Percentiles rank a stretch among this genome's conserved stretches.
Conservation (phyloP, 1,140 invertebrate genomes). For the Geopemphigus sp. region DNA sequence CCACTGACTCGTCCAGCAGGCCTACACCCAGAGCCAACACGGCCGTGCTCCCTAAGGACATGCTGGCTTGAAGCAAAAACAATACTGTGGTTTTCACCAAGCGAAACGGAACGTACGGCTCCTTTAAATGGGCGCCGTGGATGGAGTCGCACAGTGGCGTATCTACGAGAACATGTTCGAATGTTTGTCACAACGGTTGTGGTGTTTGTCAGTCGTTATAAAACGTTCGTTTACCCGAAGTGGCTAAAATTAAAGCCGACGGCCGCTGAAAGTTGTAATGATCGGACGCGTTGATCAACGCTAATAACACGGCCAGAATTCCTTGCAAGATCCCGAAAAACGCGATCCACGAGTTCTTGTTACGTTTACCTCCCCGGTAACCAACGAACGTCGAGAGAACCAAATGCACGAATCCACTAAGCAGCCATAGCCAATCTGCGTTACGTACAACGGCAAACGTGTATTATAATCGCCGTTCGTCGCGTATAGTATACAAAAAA, state of each 20-base stretch:
- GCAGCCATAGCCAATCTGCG: conserved; percentile 50
- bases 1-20: conserved; percentile 46
- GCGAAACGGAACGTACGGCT: neutral
- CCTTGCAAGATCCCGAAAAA: conserved; percentile 34
- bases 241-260: conserved; percentile 36
- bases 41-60: conserved; percentile 40
- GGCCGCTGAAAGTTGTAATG: conserved; percentile 25
- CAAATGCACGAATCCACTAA: conserved; percentile 48
- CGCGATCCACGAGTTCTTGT: conserved; percentile 50
- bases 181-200: neutral
- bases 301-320: conserved; percentile 36
- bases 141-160: conserved; percentile 44
- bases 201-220: neutral
- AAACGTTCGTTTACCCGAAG: neutral
- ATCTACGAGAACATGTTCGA: conserved; percentile 7
- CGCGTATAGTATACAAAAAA: no score
- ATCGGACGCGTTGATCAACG: conserved; percentile 19
- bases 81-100: conserved; percentile 46
- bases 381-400: conserved; percentile 44
- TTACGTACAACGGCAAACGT: neutral
- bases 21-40: conserved; percentile 42
- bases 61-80: conserved; percentile 32
- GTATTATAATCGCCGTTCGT: neutral
- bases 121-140: conserved; percentile 3
- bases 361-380: conserved; percentile 49